Conservation (phyloP, 2,113 vertebrate genomes). For the Pachypanchax playfairii region DNA sequence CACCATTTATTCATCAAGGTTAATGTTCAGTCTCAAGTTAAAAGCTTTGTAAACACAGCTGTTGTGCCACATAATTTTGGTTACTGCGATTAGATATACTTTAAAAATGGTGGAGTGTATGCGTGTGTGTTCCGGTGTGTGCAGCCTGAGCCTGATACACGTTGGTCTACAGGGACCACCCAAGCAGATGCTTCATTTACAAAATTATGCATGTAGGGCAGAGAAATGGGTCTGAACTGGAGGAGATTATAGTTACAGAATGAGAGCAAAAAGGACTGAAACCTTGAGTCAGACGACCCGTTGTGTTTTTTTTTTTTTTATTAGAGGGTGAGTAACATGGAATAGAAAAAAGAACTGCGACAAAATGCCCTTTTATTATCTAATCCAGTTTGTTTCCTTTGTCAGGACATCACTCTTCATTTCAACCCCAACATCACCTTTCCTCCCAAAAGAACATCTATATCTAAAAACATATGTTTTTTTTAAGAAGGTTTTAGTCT, state of each 20-base stretch:
- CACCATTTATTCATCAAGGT: background rate
- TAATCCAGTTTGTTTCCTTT: slow-evolving; percentile 21
- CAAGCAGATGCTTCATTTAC: slow-evolving; percentile 73
- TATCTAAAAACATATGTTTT: no score
- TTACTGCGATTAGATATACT: slow-evolving; percentile 35
- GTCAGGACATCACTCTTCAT: no score
- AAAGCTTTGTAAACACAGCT: slow-evolving; percentile 2
- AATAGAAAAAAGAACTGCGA: background rate
- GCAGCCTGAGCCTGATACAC: slow-evolving; percentile 37
- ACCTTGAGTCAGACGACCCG: slow-evolving; percentile 26
- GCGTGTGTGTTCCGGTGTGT: slow-evolving; percentile 27
- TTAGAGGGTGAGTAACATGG: slow-evolving; percentile 1
- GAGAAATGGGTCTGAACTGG: slow-evolving; percentile 67
- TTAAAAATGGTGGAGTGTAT: slow-evolving; percentile 38
- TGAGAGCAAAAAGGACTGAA: slow-evolving; percentile 52
- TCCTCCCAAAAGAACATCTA: no score
- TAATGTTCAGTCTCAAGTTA: background rate
- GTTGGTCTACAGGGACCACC: slow-evolving; percentile 60
- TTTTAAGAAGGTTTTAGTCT: no score
- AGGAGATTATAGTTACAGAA: slow-evolving; percentile 55
- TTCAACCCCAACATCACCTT: no score
- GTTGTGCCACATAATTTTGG: slow-evolving; percentile 29
- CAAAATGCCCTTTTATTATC: slow-evolving; percentile 5
- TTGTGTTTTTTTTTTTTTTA: slow-evolving; percentile 29
- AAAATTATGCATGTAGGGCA: slow-evolving; percentile 75